Percentiles rank a stretch among this genome's conserved stretches.
Conservation (phyloP, 1,140 invertebrate species). For the Drosophila repleta region DNA sequence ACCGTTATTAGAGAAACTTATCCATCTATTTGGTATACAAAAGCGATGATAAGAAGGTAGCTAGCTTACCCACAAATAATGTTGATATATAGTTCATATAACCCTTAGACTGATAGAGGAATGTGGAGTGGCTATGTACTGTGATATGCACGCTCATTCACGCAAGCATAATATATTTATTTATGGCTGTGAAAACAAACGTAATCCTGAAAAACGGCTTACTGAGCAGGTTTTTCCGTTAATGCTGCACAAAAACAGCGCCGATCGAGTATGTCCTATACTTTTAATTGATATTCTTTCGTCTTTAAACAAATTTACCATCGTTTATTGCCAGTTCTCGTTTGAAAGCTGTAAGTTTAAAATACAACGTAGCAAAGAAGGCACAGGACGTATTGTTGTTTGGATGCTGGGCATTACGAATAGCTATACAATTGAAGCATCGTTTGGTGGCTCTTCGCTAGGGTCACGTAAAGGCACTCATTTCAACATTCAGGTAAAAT, state of each 20-base stretch:
- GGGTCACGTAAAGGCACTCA: constrained; percentile 93
- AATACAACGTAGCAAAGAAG: constrained; percentile 96
- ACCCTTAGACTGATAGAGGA: constrained; percentile 92
- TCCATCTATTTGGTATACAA: constrained; percentile 97
- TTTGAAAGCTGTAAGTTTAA: constrained; percentile 97
- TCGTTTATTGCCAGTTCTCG: constrained; percentile 88
- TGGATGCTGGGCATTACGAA: constrained; percentile 97
- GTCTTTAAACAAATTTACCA: constrained; percentile 12
- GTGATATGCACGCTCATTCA: constrained; percentile 98
- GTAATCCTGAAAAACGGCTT: constrained; percentile 90
- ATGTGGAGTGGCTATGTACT: constrained; percentile 96
- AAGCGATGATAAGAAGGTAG: constrained; percentile 92
- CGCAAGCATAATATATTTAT: constrained; percentile 97
- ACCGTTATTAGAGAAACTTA: constrained; percentile 94
- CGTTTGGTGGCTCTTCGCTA: constrained; percentile 94
- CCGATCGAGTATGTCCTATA: constrained; percentile 90
- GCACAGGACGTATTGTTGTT: constrained; percentile 95
- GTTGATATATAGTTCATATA: neutral
- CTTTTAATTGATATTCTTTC: neutral
- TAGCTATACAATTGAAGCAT: constrained; percentile 97
- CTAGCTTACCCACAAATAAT: neutral
- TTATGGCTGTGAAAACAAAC: constrained; percentile 96
- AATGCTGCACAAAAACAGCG: constrained; percentile 96
- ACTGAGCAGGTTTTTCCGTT: constrained; percentile 96
- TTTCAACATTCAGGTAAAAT: constrained; percentile 87